A percentile compares a stretch with the other conserved stretches of the same genome.
Conservation (phyloP, 2,797 vertebrate species). For the Capromys pilorides region DNA sequence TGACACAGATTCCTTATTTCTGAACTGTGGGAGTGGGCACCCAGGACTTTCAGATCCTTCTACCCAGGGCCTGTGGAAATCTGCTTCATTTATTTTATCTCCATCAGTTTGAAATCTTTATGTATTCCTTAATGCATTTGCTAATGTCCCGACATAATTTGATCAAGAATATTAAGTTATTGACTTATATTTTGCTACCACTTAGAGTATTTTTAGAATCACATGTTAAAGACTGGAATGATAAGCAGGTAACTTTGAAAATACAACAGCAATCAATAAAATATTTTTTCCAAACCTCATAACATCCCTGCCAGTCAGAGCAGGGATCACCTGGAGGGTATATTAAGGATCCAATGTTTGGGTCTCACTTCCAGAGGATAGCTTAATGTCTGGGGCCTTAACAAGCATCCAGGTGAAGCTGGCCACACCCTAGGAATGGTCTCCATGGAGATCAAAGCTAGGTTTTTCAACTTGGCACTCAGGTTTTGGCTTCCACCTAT, state of each 20-base stretch:
- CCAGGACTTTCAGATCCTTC: background rate
- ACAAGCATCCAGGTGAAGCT: background rate
- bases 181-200: slow-evolving; percentile 25
- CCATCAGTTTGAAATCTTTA: slow-evolving; percentile 48
- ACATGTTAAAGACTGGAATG: slow-evolving; percentile 49
- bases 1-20: background rate
- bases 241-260: slow-evolving; percentile 61
- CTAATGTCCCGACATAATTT: slow-evolving; percentile 28
- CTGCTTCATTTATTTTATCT: background rate
- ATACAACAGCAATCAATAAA: slow-evolving; percentile 5
- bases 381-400: background rate
- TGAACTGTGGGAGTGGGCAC: background rate
- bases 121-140: slow-evolving; percentile 12
- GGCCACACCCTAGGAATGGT: background rate
- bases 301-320: background rate
- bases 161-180: slow-evolving; percentile 54
- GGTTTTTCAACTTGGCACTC: background rate
- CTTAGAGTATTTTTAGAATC: slow-evolving; percentile 34
- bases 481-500: background rate
- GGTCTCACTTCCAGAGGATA: background rate
- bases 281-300: background rate
- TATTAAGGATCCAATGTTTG: background rate
- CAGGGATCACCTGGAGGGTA: background rate
- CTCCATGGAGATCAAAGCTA: background rate
- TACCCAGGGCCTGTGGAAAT: background rate